Conservation (phyloP, 2,113 vertebrate genomes). For the zebrafish (Danio rerio) region GRCz12tu NC_133187.1:34413001-34413500, state of each 20-base stretch:
- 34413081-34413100: not conserved
- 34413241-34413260: not conserved
- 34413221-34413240: too few relatives aligned
- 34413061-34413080: constrained; percentile 44
- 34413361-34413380: too few relatives aligned
- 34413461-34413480: too few relatives aligned
- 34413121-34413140: not conserved
- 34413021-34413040: not conserved
- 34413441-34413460: too few relatives aligned
- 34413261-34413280: not conserved
- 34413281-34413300: too few relatives aligned
- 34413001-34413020: not conserved
- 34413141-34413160: constrained; percentile 2
- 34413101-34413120: not conserved
- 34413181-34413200: not conserved
- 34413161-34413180: not conserved
- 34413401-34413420: too few relatives aligned
- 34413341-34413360: too few relatives aligned
- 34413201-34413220: not conserved
- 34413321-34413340: too few relatives aligned
- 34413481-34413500: too few relatives aligned
- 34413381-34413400: too few relatives aligned
- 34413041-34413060: constrained; percentile 32
- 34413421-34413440: too few relatives aligned
- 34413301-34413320: too few relatives aligned